phyloP scores from a whole-genome alignment of 2,113 vertebrate species.

The Emydocephalus ijimae region DNA sequence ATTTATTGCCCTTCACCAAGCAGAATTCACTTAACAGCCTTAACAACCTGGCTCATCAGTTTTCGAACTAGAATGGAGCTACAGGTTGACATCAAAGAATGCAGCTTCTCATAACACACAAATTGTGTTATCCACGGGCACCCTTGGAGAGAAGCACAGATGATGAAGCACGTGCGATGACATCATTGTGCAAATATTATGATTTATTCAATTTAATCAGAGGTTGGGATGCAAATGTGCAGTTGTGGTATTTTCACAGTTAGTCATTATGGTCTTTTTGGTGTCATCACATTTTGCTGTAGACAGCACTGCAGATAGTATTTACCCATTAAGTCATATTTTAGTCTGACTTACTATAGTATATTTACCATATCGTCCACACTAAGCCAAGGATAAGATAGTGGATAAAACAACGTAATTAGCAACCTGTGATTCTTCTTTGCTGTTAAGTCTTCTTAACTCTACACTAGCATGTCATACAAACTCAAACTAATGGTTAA shows the following conservation, averaged over 20 bases:
- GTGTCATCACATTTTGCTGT: background rate
- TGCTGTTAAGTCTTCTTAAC: background rate
- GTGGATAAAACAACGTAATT: background rate
- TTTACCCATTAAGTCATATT: background rate
- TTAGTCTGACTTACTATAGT: background rate
- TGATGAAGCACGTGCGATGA: background rate
- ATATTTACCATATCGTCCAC: background rate
- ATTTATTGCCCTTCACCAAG: fast-evolving
- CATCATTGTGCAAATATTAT: background rate
- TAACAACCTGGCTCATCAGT: fast-evolving
- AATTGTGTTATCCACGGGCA: background rate
- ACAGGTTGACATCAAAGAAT: fast-evolving
- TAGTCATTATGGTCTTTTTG: background rate
- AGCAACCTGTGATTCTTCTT: background rate
- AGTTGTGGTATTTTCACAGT: background rate
- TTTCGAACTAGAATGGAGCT: background rate
- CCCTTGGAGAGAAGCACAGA: background rate
- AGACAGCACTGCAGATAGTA: background rate
- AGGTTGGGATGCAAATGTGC: background rate
- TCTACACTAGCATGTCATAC: background rate
- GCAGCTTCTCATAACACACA: background rate
- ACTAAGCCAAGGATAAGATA: background rate
- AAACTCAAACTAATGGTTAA: background rate
- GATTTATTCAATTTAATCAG: background rate
- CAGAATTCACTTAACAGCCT: background rate